Evolutionary conservation across 35 echinoderm and acorn worm species (phyloP), one percentile per base, ranked within the genome.

Genomic region (Diadema setosum): DNA sequence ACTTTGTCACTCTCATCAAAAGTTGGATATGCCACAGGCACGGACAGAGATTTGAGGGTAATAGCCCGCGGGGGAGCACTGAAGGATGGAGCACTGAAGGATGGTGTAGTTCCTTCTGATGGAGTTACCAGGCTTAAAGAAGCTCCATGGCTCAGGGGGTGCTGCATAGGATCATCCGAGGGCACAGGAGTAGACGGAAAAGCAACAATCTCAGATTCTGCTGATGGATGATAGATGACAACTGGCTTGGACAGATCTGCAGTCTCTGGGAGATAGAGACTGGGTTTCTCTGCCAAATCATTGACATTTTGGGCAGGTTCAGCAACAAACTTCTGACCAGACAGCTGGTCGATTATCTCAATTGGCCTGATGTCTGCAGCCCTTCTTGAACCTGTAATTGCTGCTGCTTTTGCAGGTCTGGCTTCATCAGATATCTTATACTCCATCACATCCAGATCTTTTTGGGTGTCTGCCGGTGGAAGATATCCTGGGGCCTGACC

Each of bases 301-400:
- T 78, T 78, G 25, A 78, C 73, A 78, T 78, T 78, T 41, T 26
- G 24, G 11, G 73, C 73, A 42, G 73, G 73, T 44, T 78, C 73
- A 35, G 73, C 73, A n/a, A 78, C 40, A 44, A 78, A 78, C 44
- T 44, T 78, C 37, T 78, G 73, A 2, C 73, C 73, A 35, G 73
- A 78, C 39, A 78, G 5, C 44, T 42, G 15, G 37, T 78, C 73
- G 44, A 42, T 6, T 34, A 78, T 44, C 40, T 78, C 73, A 35
- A 78, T 42, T 42, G 73, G 73, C 9, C 44, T 78, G 39, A 42
- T n/a, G 16, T 21, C 34, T 35, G 73, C 6, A 35, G 73, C 29
- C 9, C 2, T 78, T 78, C 73, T 78, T n/a, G 73, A 78, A 15
- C 73, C 73, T 42, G 73, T 78, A 2, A 78, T 41, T 35, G 44